Percentiles rank a stretch among this genome's conserved stretches.
Evolutionary conservation across 2,797 vertebrate species (phyloP).

Genomic region (Rachycentron canadum): DNA sequence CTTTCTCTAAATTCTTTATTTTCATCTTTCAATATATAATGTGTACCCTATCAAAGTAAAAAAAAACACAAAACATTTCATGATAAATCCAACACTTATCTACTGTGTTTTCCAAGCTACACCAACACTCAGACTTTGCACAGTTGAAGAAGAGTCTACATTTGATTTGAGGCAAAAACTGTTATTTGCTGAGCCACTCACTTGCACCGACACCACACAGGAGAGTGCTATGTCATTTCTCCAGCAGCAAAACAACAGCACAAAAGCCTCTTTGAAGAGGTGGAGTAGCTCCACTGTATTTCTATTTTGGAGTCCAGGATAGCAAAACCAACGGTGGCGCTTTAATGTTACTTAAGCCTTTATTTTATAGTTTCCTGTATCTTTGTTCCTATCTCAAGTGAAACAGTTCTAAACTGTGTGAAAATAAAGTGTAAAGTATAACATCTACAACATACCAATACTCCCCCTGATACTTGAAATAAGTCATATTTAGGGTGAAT

Average conservation of each 20-base stretch:
- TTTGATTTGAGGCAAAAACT: conserved; percentile 6
- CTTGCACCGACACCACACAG: background rate
- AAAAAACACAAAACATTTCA: conserved; percentile 19
- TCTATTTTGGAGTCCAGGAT: conserved; percentile 1
- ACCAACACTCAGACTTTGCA: conserved; percentile 21
- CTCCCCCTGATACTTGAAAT: conserved; percentile 52
- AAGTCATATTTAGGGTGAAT: conserved; percentile 57
- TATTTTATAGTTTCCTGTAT: background rate
- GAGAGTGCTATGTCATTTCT: conserved; percentile 26
- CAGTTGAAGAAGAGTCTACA: conserved; percentile 10
- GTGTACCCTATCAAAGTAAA: background rate
- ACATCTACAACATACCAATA: conserved; percentile 32
- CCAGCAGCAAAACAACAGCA: conserved; percentile 13
- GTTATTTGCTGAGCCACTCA: conserved; percentile 7
- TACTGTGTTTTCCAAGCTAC: background rate
- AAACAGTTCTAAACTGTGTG: background rate
- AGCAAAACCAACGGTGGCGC: background rate
- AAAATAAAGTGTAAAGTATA: conserved; percentile 22
- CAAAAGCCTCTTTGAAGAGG: conserved; percentile 17
- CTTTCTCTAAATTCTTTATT: conserved; percentile 1
- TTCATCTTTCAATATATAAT: background rate
- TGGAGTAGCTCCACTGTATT: background rate
- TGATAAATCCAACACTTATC: conserved; percentile 7
- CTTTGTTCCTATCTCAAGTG: background rate
- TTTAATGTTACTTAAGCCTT: background rate